Evolutionary conservation across 2,113 vertebrate species (phyloP), one percentile per base, ranked within the genome.

Genomic region (Spea bombifrons): DNA sequence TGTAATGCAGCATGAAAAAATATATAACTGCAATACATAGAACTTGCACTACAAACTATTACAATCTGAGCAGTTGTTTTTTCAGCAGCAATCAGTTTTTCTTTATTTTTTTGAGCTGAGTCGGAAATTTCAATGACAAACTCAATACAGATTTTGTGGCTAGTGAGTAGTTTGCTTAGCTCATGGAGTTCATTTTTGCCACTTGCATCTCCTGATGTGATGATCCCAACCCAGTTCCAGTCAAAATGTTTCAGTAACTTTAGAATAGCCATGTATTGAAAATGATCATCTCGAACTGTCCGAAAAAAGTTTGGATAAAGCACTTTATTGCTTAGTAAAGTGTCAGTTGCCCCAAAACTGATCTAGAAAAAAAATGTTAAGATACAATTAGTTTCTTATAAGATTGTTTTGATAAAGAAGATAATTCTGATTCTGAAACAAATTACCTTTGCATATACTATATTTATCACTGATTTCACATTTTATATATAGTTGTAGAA

Each of bases 141-240:
- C 2, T 17, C 59, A 10, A 74, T 64, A n/a, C 72, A 74, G 57
- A 74, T 74, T 8, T 57, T 45, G 17, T 64, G 15, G 13, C 17
- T 6, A 6, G 7, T 16, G 44, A 74, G 45, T 44, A 63, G 7
- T 2, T 3, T 48, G 8, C 44, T 74, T 13, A 74, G 44, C 52
- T 47, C 55, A 4, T 10, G 5, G 4, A 48, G 45, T 45, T 59
- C 53, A 7, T 1, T 3, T 8, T 57, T 30, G 12, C 52, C 71
- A 45, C 17, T 61, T 10, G 8, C 45, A 49, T 64, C 72, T 2
- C 16, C 4, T 3, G 13, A 13, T 63, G 57, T 64, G 3, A 74
- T 64, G 2, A 74, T 64, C 9, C 55, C 55, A 74, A 74, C 72
- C 57, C 57, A 74, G 57, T 48, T 63, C 67, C 67, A 69, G 3